Percentiles rank a stretch among this genome's conserved stretches.
Conservation (phyloP, 1,140 invertebrate species). For the Teleopsis dalmanni region DNA sequence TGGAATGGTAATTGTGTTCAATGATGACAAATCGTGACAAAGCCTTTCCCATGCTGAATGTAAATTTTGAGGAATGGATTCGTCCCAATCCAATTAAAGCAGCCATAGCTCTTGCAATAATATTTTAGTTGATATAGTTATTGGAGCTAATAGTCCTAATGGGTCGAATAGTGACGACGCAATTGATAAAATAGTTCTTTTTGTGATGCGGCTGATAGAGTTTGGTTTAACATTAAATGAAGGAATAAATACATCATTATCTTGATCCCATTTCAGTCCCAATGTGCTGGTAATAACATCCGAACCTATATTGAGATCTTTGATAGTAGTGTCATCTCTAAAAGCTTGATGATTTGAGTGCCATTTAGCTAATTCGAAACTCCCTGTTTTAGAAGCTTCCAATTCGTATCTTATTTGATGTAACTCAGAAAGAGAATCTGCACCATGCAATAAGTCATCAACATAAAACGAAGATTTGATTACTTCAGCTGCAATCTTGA, state of each 20-base stretch:
- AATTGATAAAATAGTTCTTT: too few relatives aligned
- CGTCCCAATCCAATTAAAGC: too few relatives aligned
- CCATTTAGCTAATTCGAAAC: conserved; percentile 1
- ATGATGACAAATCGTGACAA: too few relatives aligned
- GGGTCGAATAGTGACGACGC: too few relatives aligned
- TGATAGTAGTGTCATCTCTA: background rate
- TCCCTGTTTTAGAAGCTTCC: background rate
- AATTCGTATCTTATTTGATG: background rate
- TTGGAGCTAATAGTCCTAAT: too few relatives aligned
- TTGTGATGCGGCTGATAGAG: too few relatives aligned
- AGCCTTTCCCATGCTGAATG: too few relatives aligned
- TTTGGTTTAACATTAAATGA: too few relatives aligned
- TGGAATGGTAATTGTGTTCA: too few relatives aligned
- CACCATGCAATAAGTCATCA: background rate
- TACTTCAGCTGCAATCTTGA: background rate
- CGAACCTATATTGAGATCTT: background rate
- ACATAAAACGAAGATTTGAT: conserved; percentile 1
- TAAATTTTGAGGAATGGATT: too few relatives aligned
- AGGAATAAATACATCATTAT: background rate
- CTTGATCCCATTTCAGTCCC: conserved; percentile 5
- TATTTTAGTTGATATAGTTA: too few relatives aligned
- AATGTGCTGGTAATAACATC: background rate
- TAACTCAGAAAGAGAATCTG: background rate
- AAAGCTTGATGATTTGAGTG: conserved; percentile 2
- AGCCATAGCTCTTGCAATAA: too few relatives aligned